Percentiles rank a stretch among this genome's conserved stretches.
These are phyloP conservation scores for Drosophila lutescens DNA, from an alignment of 2,888 invertebrate species.

Conservation along the genomic window DNA sequence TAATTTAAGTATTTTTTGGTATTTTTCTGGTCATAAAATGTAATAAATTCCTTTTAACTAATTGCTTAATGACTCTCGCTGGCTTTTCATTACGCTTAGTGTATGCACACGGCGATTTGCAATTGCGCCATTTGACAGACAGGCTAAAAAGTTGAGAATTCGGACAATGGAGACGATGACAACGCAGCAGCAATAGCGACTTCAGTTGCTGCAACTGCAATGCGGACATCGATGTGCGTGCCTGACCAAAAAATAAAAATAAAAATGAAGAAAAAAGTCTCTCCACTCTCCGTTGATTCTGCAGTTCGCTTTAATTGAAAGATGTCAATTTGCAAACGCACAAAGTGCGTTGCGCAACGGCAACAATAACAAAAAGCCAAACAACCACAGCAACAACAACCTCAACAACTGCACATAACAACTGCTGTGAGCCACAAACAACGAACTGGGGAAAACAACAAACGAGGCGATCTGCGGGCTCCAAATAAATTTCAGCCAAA, in stretches of 20 bases:
- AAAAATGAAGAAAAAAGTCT: neutral
- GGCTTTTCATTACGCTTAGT: neutral
- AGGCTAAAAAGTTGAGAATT: slow-evolving; percentile 43
- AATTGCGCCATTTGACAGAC: slow-evolving; percentile 74
- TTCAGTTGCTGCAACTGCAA: slow-evolving; percentile 25
- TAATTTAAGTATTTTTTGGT: neutral
- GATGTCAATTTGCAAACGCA: slow-evolving; percentile 79
- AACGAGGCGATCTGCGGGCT: slow-evolving; percentile 45
- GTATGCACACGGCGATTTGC: slow-evolving; percentile 39
- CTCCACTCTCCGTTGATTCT: slow-evolving; percentile 16
- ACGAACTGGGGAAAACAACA: slow-evolving; percentile 8
- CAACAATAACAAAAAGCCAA: neutral
- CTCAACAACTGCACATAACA: slow-evolving; percentile 8
- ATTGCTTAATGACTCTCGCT: neutral
- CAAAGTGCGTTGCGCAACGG: slow-evolving; percentile 72
- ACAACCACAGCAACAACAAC: neutral
- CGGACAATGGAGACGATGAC: slow-evolving; percentile 40
- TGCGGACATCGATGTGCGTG: slow-evolving; percentile 59
- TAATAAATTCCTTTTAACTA: neutral
- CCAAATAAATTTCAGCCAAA: slow-evolving; percentile 77
- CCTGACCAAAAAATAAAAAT: slow-evolving; percentile 26
- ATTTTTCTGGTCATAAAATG: neutral
- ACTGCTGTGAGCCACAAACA: slow-evolving; percentile 23
- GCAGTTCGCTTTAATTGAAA: slow-evolving; percentile 73
- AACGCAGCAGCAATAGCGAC: slow-evolving; percentile 19